phyloP scores from a whole-genome alignment of 1,140 invertebrate genomes.

The Musca vetustissima region DNA sequence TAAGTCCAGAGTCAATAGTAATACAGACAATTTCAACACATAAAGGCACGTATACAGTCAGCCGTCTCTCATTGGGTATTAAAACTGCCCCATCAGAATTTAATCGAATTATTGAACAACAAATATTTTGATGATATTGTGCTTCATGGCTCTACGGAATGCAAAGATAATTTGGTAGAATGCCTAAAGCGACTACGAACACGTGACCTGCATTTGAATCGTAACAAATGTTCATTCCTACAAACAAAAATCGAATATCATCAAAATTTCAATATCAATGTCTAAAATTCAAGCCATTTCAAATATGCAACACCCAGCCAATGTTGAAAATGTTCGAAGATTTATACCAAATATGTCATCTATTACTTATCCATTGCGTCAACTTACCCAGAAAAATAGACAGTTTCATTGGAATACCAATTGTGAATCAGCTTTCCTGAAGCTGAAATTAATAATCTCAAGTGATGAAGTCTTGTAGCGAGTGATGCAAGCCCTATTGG shows the following conservation, averaged over 20 bases:
- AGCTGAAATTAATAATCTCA: constrained; percentile 34
- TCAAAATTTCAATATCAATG: constrained; percentile 26
- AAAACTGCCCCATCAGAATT: not conserved
- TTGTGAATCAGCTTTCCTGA: constrained; percentile 28
- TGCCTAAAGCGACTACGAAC: not conserved
- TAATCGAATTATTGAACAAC: not conserved
- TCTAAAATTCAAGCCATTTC: constrained; percentile 33
- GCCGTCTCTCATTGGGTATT: not conserved
- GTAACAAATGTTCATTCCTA: not conserved
- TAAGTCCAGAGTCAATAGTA: not conserved
- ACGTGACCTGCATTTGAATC: not conserved
- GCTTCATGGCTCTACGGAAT: constrained; percentile 29
- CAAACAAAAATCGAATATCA: constrained; percentile 30
- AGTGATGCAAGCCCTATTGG: constrained; percentile 21
- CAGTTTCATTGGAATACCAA: constrained; percentile 33
- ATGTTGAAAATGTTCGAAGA: constrained; percentile 9
- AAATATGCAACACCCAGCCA: constrained; percentile 23
- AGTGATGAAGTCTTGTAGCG: constrained; percentile 16
- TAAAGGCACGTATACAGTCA: not conserved
- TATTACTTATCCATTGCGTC: constrained; percentile 30
- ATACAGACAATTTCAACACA: not conserved
- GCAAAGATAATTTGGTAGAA: not conserved
- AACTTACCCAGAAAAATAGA: constrained; percentile 32
- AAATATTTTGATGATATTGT: constrained; percentile 1
- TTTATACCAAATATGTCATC: constrained; percentile 36